These are phyloP conservation scores for Disparrhopalites patrizii DNA, from an alignment of 2,888 invertebrate genomes.

Conservation along the genomic window DNA sequence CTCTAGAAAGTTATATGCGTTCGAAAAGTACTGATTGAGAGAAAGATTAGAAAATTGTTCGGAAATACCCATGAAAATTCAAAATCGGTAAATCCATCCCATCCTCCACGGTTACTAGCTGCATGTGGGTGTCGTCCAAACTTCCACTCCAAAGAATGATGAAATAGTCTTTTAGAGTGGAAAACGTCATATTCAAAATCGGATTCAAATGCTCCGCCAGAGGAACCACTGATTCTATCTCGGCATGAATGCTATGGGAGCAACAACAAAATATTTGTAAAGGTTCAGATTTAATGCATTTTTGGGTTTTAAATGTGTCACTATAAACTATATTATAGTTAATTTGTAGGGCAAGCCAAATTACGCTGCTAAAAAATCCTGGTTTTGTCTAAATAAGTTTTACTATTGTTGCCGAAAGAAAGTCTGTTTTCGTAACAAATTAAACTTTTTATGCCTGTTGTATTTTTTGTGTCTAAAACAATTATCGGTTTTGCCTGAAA, in stretches of 20 bases:
- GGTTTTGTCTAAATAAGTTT: too few relatives aligned
- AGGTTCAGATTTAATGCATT: too few relatives aligned
- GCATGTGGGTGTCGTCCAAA: conserved; percentile 69
- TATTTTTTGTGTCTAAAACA: too few relatives aligned
- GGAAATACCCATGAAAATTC: conserved; percentile 37
- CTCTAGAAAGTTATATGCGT: too few relatives aligned
- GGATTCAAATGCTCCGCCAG: conserved; percentile 37
- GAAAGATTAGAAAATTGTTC: conserved; percentile 41
- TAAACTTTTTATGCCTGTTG: too few relatives aligned
- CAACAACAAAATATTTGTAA: not conserved
- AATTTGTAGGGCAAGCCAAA: not conserved
- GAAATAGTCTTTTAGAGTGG: conserved; percentile 64
- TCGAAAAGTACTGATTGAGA: too few relatives aligned
- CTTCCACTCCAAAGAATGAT: conserved; percentile 77
- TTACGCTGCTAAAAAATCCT: not conserved
- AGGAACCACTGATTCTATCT: conserved; percentile 40
- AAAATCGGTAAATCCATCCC: conserved; percentile 51
- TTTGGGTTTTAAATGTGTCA: too few relatives aligned
- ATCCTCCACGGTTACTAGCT: conserved; percentile 61
- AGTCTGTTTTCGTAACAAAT: too few relatives aligned
- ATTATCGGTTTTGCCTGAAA: too few relatives aligned
- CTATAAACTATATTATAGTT: not conserved
- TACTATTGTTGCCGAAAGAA: too few relatives aligned
- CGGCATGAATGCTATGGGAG: conserved; percentile 40
- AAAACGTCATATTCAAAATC: conserved; percentile 65